phyloP scores from a whole-genome alignment of 2,113 vertebrate species.

The Siphamia tubifer region DNA sequence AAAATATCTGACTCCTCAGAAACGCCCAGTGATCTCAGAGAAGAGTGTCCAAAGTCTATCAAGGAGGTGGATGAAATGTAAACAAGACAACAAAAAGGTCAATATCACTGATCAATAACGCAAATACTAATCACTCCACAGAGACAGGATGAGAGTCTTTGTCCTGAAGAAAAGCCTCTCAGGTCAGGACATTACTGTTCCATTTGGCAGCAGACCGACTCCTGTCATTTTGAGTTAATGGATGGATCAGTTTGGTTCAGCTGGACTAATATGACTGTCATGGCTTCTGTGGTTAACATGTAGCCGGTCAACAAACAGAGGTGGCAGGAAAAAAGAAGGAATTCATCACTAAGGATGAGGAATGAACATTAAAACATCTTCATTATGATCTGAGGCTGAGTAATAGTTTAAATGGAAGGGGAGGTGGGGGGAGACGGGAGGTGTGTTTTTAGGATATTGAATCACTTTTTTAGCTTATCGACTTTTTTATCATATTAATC shows the following conservation, averaged over 20 bases:
- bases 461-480: no score
- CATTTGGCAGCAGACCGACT: constrained; percentile 22
- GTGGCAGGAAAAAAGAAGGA: not conserved
- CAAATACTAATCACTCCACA: constrained; percentile 13
- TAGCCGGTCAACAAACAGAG: not conserved
- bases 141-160: constrained; percentile 27
- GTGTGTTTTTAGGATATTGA: no score
- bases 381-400: no score
- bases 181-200: constrained; percentile 7
- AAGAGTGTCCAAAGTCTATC: not conserved
- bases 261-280: not conserved
- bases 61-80: not conserved
- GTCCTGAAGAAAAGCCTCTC: constrained; percentile 18
- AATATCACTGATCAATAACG: constrained; percentile 34
- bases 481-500: no score
- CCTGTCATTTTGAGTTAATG: not conserved
- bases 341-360: not conserved
- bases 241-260: constrained; percentile 24
- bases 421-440: no score
- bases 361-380: no score
- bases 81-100: constrained; percentile 16
- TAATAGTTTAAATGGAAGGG: no score
- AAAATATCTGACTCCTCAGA: not conserved
- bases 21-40: not conserved
- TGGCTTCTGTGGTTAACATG: not conserved